Evolutionary conservation across 2,797 vertebrate genomes (phyloP).

Genomic region (Hephaestus fuliginosus): DNA sequence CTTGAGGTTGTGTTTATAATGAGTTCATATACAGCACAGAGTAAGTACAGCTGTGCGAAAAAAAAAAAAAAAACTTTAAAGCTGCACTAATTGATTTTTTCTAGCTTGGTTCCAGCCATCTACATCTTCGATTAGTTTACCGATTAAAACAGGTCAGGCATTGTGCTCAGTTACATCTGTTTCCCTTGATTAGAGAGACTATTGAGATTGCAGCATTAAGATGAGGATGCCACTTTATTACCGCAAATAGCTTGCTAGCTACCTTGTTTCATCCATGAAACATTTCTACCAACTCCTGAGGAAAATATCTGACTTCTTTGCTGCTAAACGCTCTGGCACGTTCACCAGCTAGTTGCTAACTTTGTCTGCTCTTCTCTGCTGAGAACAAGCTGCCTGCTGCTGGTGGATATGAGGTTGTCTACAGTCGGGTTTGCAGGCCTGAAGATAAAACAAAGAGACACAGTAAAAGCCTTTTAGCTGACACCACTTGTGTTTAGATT

Average conservation of each 20-base stretch:
- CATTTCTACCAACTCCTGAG: not conserved
- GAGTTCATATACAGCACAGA: not conserved
- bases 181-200: not conserved
- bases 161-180: not conserved
- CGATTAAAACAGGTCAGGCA: not conserved
- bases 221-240: not conserved
- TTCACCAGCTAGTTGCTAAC: not conserved
- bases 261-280: not conserved
- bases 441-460: not conserved
- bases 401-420: not conserved
- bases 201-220: not conserved
- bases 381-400: conserved; percentile 4
- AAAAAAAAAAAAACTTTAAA: not conserved
- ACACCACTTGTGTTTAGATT: too few species aligned
- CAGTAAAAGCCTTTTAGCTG: not conserved
- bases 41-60: not conserved
- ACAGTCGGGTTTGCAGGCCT: not conserved
- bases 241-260: not conserved
- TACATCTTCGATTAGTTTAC: conserved; percentile 2
- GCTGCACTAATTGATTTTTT: not conserved
- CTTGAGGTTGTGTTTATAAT: not conserved
- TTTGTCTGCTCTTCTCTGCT: not conserved
- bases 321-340: too few species aligned
- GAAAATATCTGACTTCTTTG: not conserved
- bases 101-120: not conserved